Evolutionary conservation across 2,797 vertebrate species (phyloP).

Genomic region (Rhinichthys osculus): DNA sequence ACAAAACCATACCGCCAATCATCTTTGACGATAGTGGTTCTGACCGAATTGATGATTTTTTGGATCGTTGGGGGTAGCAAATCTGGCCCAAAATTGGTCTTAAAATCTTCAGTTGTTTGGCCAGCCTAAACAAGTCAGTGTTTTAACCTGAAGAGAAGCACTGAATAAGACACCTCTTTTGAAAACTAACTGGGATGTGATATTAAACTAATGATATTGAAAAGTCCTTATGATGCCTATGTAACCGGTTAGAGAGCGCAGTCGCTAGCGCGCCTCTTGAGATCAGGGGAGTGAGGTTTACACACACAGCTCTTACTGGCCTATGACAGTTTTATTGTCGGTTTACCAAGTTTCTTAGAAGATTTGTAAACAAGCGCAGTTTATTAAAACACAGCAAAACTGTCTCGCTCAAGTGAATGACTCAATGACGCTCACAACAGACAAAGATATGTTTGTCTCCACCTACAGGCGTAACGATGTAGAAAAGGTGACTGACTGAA

Average conservation of each 20-base stretch:
- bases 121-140: not conserved
- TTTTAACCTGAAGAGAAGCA: not conserved
- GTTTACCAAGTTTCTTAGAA: not conserved
- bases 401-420: not conserved
- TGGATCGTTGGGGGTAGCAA: no score
- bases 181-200: not conserved
- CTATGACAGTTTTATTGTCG: not conserved
- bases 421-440: not conserved
- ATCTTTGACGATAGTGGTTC: no score
- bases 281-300: no score
- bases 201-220: not conserved
- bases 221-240: not conserved
- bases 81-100: no score
- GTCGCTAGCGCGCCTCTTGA: no score
- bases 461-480: not conserved
- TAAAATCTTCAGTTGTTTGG: not conserved
- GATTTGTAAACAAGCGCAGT: not conserved
- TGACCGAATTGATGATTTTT: no score
- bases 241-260: no score
- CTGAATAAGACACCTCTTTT: not conserved
- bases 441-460: not conserved
- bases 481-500: not conserved
- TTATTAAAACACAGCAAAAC: not conserved
- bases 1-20: no score
- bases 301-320: no score